Evolutionary conservation across 2,113 vertebrate genomes (phyloP).

Genomic region (Vombatus ursinus): DNA sequence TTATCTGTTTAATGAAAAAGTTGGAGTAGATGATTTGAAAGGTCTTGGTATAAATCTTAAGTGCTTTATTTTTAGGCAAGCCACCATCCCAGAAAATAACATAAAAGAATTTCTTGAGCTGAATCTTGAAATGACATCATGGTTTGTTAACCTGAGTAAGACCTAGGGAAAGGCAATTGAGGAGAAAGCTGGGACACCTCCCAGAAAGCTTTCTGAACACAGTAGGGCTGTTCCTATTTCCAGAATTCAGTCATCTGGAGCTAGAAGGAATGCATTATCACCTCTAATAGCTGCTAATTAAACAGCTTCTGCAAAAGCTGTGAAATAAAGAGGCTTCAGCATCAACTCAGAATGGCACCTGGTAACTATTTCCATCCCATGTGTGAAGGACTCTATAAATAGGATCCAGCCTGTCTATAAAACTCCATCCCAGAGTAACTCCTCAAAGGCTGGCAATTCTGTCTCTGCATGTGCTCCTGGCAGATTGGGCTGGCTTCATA

Average conservation of each 20-base stretch:
- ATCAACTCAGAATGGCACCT: conserved; percentile 70
- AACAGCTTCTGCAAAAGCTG: conserved; percentile 77
- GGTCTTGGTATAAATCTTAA: background rate
- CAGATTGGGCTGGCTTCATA: too few species aligned
- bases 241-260: conserved; percentile 59
- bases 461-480: background rate
- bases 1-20: background rate
- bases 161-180: conserved; percentile 38
- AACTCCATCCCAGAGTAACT: conserved; percentile 7
- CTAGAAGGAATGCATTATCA: conserved; percentile 80
- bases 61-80: background rate
- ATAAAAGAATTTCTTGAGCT: background rate
- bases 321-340: conserved; percentile 71
- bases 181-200: conserved; percentile 36
- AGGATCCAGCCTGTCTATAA: background rate
- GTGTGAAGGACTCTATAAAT: conserved; percentile 69
- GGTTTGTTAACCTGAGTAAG: background rate
- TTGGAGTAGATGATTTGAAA: background rate
- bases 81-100: background rate
- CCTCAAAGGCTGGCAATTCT: conserved; percentile 1
- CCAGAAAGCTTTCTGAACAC: background rate
- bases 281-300: conserved; percentile 83
- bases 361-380: conserved; percentile 70
- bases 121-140: background rate
- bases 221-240: conserved; percentile 1